Percentiles rank a stretch among this genome's conserved stretches.
Evolutionary conservation across 37 sponge, comb jelly and placozoan genomes (phyloP).

Genomic region (Sycon ciliatum): DNA sequence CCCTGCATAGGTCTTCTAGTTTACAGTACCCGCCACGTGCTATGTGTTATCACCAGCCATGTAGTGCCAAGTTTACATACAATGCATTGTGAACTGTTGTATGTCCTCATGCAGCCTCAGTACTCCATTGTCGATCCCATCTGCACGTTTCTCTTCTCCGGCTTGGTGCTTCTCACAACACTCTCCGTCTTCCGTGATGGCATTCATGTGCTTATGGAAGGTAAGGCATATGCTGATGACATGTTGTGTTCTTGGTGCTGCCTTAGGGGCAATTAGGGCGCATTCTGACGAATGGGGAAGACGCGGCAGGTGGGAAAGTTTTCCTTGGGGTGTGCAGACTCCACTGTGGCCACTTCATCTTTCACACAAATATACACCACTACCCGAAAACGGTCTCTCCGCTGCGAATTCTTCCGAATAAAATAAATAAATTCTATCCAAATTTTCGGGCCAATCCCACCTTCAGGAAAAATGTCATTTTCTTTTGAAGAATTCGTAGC

Average conservation of each 20-base stretch:
- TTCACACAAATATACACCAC: no score
- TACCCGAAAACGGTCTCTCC: no score
- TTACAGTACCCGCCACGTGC: no score
- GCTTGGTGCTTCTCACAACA: slow-evolving; percentile 79
- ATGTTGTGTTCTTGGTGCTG: neutral
- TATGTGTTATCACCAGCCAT: neutral
- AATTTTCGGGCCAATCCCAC: no score
- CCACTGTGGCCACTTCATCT: no score
- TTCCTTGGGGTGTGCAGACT: no score
- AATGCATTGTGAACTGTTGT: neutral
- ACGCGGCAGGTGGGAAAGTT: neutral
- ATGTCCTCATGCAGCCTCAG: slow-evolving; percentile 55
- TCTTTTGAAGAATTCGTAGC: no score
- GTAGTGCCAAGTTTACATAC: neutral
- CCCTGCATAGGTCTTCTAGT: no score
- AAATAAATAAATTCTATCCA: no score
- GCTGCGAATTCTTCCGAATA: no score
- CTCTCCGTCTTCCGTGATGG: slow-evolving; percentile 82
- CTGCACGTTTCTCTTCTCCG: slow-evolving; percentile 86
- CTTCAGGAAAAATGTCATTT: no score
- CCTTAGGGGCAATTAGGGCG: neutral
- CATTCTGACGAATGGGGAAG: neutral
- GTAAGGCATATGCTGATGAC: slow-evolving; percentile 34
- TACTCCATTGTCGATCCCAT: slow-evolving; percentile 92
- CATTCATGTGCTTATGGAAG: slow-evolving; percentile 92